Base-by-base conservation (phyloP, 2,888 invertebrate genomes). In the Thera obeliscata region DNA sequence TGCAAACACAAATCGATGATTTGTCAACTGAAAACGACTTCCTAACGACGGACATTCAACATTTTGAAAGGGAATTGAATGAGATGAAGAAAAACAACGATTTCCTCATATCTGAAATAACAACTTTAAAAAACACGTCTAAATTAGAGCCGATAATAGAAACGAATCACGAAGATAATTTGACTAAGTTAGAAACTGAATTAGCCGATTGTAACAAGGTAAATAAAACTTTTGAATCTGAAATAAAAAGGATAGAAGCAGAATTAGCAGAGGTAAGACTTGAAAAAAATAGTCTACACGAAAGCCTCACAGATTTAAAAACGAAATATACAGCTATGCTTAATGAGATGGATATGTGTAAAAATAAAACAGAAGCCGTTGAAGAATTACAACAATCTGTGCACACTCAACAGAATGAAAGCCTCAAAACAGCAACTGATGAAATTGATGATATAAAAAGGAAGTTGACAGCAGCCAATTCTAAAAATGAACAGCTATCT, bases 81-180 rank as follows among this genome's bases (percentile, higher is more conserved):
- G 95, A 96, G 81, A 93, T 96, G 81, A 95, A 95, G 86, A 95
- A 95, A 81, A 96, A 96, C 82, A 96, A 96, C 78, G 96, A 96
- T 78, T 92, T 95, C 67, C 87, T 96, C n/a, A 93, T 96, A 74
- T 94, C 94, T 59, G 96, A 96, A 86, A 90, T 96, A 70, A 94
- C 96, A 55, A 94, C 94, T 58, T 93, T 94, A 61, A 96, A 96
- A 79, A 95, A 94, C 79, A 89, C 91, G n/a, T 94, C 94, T n/a
- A 95, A 95, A 75, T 85, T 96, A 74, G 95, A 96, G 83, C 96
- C 96, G 0, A 96, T 96, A 61, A 95, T 95, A 60, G 96, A 96
- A 88, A 94, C 66, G 1, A 66, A 95, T 1, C 96, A 96, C 77
- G 96, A 96, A 88, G 96, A 96, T 76, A 96, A 95, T 72, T 86